Conservation (phyloP, 64 coral and sea anemone genomes). For the Platygyra sinensis region DNA sequence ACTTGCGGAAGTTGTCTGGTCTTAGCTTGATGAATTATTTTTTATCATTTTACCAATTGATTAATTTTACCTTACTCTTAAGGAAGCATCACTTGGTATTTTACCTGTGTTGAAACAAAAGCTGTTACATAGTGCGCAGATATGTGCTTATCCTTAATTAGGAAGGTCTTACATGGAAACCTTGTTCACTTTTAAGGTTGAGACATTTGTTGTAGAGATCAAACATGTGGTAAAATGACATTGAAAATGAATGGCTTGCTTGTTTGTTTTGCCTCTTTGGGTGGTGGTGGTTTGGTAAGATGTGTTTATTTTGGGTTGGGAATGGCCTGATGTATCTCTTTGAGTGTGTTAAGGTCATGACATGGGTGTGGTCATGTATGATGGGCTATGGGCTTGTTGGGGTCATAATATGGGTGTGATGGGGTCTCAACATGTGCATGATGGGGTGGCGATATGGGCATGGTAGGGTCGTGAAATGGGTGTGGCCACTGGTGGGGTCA, state of each 20-base stretch:
- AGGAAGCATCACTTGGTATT: background rate
- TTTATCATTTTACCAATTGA: background rate
- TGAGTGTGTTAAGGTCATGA: background rate
- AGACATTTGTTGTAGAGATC: background rate
- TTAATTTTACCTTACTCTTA: background rate
- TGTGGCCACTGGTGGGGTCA: background rate
- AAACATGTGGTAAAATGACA: constrained; percentile 3
- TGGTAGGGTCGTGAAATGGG: background rate
- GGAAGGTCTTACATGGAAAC: background rate
- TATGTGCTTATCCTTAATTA: background rate
- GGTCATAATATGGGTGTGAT: background rate
- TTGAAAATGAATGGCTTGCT: constrained; percentile 15
- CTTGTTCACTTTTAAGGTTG: background rate
- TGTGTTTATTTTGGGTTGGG: background rate
- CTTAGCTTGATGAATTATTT: background rate
- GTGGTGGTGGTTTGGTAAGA: background rate
- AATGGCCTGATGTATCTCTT: background rate
- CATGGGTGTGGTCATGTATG: background rate
- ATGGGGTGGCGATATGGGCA: background rate
- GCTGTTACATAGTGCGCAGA: background rate
- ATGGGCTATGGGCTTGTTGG: too few species aligned
- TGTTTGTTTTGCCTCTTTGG: constrained; percentile 35
- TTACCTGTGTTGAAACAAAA: background rate
- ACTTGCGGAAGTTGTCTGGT: too few species aligned
- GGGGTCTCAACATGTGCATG: too few species aligned